phyloP scores from a whole-genome alignment of 2,797 vertebrate genomes.

The Chloroceryle inda region DNA sequence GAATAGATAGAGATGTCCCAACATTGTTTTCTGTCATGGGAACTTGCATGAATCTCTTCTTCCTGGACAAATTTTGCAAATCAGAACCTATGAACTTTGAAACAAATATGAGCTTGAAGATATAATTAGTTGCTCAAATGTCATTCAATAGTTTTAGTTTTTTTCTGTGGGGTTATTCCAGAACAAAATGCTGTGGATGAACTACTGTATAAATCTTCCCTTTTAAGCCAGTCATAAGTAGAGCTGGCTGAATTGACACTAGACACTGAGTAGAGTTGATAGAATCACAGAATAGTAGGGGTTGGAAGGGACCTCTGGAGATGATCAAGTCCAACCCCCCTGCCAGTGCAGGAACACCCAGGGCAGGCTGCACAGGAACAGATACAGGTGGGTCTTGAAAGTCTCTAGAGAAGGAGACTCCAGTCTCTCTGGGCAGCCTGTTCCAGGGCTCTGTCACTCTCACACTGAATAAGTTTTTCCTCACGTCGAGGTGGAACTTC shows the following conservation, averaged over 20 bases:
- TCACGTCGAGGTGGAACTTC: too few relatives aligned
- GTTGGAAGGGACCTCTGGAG: too few relatives aligned
- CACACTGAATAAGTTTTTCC: too few relatives aligned
- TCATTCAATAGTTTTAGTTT: not conserved
- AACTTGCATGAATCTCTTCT: not conserved
- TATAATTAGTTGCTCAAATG: not conserved
- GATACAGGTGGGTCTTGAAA: too few relatives aligned
- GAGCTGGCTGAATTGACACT: not conserved
- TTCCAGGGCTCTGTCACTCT: too few relatives aligned
- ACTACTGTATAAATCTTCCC: accelerated
- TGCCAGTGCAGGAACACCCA: too few relatives aligned
- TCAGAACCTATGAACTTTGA: not conserved
- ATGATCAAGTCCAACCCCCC: too few relatives aligned
- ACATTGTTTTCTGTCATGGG: not conserved
- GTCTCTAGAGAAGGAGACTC: too few relatives aligned
- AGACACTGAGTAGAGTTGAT: not conserved
- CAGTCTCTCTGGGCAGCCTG: too few relatives aligned
- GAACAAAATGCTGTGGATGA: not conserved
- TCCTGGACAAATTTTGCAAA: not conserved
- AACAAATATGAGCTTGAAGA: not conserved
- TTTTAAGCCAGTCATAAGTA: not conserved
- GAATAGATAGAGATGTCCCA: not conserved
- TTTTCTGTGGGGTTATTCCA: not conserved
- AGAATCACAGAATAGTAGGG: too few relatives aligned
- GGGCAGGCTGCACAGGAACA: too few relatives aligned